A percentile compares a stretch with the other conserved stretches of the same genome.
phyloP scores from a whole-genome alignment of 2,888 invertebrate genomes.

The Crossocerus cetratus region DNA sequence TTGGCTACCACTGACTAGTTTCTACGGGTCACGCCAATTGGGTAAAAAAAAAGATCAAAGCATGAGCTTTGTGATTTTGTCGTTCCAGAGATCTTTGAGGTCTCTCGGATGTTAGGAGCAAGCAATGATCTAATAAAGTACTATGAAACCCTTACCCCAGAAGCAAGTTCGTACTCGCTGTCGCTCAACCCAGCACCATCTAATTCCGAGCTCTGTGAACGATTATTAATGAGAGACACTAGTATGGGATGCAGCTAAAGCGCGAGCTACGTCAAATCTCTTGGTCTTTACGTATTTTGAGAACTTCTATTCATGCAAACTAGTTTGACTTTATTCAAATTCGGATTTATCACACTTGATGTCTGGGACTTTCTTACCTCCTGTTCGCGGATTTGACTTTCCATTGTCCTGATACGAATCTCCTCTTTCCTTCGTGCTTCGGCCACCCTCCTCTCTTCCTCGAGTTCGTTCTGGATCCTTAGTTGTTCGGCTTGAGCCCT shows the following conservation, averaged over 20 bases:
- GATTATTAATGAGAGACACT: constrained; percentile 49
- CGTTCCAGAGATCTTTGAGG: neutral
- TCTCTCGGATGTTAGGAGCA: constrained; percentile 31
- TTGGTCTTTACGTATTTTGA: too few relatives aligned
- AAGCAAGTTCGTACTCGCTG: constrained; percentile 70
- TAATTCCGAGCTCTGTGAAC: constrained; percentile 66
- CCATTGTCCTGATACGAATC: constrained; percentile 81
- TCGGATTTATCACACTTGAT: too few relatives aligned
- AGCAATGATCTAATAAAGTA: constrained; percentile 24
- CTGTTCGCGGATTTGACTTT: constrained; percentile 83
- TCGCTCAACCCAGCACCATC: constrained; percentile 61
- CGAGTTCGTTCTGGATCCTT: constrained; percentile 65
- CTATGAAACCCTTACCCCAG: constrained; percentile 65
- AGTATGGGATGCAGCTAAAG: neutral
- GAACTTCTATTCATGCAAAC: too few relatives aligned
- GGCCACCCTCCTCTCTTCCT: constrained; percentile 68
- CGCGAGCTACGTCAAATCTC: too few relatives aligned
- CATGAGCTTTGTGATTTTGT: neutral
- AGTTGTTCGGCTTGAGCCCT: constrained; percentile 66
- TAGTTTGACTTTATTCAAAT: too few relatives aligned
- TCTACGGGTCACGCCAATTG: constrained; percentile 1
- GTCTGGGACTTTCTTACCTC: constrained; percentile 78
- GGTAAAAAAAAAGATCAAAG: neutral
- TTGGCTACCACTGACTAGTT: neutral
- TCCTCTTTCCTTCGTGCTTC: constrained; percentile 76